Evolutionary conservation across 2,888 invertebrate species (phyloP).

Genomic region (Melikaiella ostensackeni): DNA sequence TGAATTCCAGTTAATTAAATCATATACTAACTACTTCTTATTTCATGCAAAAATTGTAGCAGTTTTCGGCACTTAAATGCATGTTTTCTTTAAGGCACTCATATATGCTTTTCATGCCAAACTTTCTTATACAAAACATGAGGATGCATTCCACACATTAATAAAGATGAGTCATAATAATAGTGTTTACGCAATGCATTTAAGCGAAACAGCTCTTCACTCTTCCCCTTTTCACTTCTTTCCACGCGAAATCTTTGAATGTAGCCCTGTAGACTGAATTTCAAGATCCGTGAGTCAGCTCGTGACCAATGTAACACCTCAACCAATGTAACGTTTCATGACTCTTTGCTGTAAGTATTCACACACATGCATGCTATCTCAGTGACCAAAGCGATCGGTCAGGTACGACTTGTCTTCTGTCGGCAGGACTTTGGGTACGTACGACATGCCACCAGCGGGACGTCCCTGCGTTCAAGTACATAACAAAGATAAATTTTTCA

Average conservation of each 20-base stretch:
- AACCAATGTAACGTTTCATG: constrained; percentile 44
- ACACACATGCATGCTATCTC: constrained; percentile 39
- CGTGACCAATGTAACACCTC: constrained; percentile 45
- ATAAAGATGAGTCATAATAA: constrained; percentile 37
- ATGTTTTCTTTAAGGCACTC: background rate
- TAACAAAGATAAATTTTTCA: constrained; percentile 73
- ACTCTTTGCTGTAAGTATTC: constrained; percentile 13
- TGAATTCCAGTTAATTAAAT: background rate
- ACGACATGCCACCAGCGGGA: constrained; percentile 55
- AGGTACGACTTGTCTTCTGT: constrained; percentile 58
- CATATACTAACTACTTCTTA: background rate
- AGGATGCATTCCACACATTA: constrained; percentile 27
- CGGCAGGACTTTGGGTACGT: constrained; percentile 55
- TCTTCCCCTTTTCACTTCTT: constrained; percentile 18
- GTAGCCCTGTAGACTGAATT: constrained; percentile 52
- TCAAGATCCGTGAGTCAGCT: constrained; percentile 57
- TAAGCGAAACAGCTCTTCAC: constrained; percentile 11
- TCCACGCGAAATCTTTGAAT: constrained; percentile 26
- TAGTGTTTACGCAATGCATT: constrained; percentile 22
- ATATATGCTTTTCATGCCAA: background rate
- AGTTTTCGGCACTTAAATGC: background rate
- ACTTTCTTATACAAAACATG: background rate
- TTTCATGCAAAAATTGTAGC: background rate
- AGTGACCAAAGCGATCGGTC: constrained; percentile 52
- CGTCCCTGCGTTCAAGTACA: constrained; percentile 70